Evolutionary conservation across 2,113 vertebrate genomes (phyloP).

Genomic region (Gnathonemus echidnorhynchus): DNA sequence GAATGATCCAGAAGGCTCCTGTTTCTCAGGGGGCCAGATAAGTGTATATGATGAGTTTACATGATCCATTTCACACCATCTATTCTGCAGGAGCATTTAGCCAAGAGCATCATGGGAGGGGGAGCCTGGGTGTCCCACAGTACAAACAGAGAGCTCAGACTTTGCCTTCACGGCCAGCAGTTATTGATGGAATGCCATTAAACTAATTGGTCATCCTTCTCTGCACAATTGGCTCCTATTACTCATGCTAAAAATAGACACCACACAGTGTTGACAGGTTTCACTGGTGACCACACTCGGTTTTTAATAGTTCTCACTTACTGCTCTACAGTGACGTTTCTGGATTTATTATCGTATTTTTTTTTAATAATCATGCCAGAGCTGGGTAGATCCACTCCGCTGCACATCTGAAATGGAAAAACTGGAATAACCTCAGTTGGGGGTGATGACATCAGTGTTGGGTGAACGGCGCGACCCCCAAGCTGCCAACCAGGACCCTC

Average conservation of each 20-base stretch:
- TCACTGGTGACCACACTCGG: not conserved
- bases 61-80: not conserved
- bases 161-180: not conserved
- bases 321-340: not conserved
- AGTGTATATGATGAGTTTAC: not conserved
- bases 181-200: not conserved
- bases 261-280: not conserved
- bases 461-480: not conserved
- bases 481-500: not conserved
- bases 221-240: not conserved
- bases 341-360: not conserved
- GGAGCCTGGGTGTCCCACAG: not conserved
- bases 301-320: not conserved
- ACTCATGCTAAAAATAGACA: not conserved
- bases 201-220: not conserved
- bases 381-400: not conserved
- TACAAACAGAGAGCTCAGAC: not conserved
- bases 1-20: not conserved
- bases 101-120: not conserved
- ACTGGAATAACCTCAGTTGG: not conserved
- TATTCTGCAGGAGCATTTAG: not conserved
- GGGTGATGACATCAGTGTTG: not conserved
- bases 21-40: not conserved
- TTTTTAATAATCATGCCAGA: not conserved
- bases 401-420: not conserved